A percentile compares a stretch with the other conserved stretches of the same genome.
These are phyloP conservation scores for Siniperca chuatsi DNA, from an alignment of 2,113 vertebrate genomes.

Conservation along the genomic window DNA sequence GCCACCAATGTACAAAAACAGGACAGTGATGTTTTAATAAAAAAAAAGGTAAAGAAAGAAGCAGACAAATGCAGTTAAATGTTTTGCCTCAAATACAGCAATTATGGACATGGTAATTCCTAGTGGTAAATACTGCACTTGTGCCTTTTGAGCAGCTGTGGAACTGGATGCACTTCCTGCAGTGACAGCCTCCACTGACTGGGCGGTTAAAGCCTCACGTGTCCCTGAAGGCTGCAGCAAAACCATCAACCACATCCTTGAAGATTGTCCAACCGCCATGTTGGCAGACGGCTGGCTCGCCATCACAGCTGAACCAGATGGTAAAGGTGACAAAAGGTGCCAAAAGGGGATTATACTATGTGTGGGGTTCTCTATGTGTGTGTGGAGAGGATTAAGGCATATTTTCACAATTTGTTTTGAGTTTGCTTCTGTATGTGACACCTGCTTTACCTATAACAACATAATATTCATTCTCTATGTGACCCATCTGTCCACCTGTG, in stretches of 20 bases:
- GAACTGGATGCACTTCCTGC: background rate
- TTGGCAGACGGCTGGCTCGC: conserved; percentile 51
- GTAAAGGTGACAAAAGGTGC: conserved; percentile 55
- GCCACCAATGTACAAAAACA: background rate
- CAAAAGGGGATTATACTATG: conserved; percentile 47
- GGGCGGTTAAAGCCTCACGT: conserved; percentile 2
- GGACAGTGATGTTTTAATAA: background rate
- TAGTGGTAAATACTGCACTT: background rate
- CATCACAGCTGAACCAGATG: conserved; percentile 58
- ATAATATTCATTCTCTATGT: background rate
- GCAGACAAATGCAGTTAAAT: too few species aligned
- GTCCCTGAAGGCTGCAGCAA: conserved; percentile 29
- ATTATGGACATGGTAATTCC: rapidly evolving
- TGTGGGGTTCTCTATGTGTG: conserved; percentile 8
- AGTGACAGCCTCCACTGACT: background rate
- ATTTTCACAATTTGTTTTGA: conserved; percentile 7
- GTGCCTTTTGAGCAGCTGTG: conserved; percentile 17
- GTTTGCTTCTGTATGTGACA: conserved; percentile 1
- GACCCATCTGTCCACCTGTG: conserved; percentile 20
- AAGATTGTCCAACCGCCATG: conserved; percentile 50
- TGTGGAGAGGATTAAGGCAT: conserved; percentile 12
- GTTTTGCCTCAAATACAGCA: background rate
- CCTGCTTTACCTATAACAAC: conserved; percentile 12
- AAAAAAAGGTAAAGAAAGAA: background rate
- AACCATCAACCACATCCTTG: conserved; percentile 24